Base-by-base conservation (phyloP, 2,888 invertebrate genomes). In the Rhingia rostrata region DNA sequence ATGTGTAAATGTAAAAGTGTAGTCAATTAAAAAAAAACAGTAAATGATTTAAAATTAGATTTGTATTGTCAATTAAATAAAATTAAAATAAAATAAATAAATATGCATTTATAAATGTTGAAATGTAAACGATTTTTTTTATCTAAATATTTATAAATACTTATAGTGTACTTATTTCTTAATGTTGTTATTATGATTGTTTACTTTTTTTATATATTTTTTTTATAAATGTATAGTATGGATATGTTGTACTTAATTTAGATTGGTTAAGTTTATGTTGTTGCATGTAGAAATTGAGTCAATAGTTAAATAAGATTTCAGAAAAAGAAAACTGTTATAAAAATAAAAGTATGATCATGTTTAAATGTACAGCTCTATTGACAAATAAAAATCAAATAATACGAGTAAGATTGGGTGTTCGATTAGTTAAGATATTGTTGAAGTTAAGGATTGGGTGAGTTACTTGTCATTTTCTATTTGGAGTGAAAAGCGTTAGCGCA, bases 1-100 rank as follows among this genome's bases (percentile, higher is more conserved):
- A 73, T 83, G 83, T 83, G 78, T 78, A 78, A 84, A 79, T 79
- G 79, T 84, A 73, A 83, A 74, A 75, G 74, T 80, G 80, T 84
- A 80, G 84, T 84, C 84, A 84, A 84, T 84, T 84, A 84, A 70
- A 60, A 5, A 51, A 10, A 61, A 56, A 51, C 41, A 12, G 43
- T 9, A 72, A 61, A 56, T 41, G 6, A 78, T 78, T 74, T 41
- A 69, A 82, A 60, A 74, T 79, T 79, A 74, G 74, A 84, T 79
- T 84, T 84, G 74, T 79, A 84, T 80, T 80, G 80, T 84, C 84
- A 84, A 84, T 84, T 84, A 80, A 73, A 35, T 51, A 9, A 75
- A 75, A 30, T 43, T 30, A 60, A 54, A 47, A 14, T 47, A 53
- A 58, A 14, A 49, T 30, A 53, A 70, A 12, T 49, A 14, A 72